These are phyloP conservation scores for Huso huso DNA, from an alignment of 2,797 vertebrate species.

Conservation along the genomic window DNA sequence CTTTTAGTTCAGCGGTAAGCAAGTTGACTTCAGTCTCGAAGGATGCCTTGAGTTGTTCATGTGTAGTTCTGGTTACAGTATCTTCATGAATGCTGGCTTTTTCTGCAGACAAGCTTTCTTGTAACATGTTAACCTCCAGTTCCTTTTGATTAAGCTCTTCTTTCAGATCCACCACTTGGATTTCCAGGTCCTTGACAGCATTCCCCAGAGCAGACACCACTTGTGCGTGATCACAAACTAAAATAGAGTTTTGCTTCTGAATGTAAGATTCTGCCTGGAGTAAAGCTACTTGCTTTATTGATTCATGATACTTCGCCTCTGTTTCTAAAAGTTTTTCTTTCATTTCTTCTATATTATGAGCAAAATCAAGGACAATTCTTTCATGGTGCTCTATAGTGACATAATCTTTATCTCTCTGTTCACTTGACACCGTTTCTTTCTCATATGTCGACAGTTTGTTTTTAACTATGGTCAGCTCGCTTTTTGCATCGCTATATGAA, in stretches of 20 bases:
- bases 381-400: constrained; percentile 64
- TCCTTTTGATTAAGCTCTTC: constrained; percentile 65
- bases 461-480: constrained; percentile 56
- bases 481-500: constrained; percentile 81
- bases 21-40: constrained; percentile 67
- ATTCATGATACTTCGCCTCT: constrained; percentile 56
- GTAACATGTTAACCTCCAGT: constrained; percentile 63
- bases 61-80: constrained; percentile 60
- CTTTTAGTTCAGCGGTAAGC: constrained; percentile 75
- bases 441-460: constrained; percentile 44
- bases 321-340: constrained; percentile 59
- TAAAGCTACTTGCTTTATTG: constrained; percentile 60
- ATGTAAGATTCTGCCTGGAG: constrained; percentile 68
- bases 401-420: constrained; percentile 46
- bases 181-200: constrained; percentile 72
- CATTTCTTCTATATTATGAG: constrained; percentile 63
- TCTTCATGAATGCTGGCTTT: constrained; percentile 57
- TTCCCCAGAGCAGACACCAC: constrained; percentile 73
- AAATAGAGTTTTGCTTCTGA: constrained; percentile 69
- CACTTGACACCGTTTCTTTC: constrained; percentile 48
- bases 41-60: constrained; percentile 61
- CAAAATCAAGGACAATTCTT: constrained; percentile 53
- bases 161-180: constrained; percentile 58
- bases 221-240: constrained; percentile 74
- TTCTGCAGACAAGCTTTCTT: constrained; percentile 64